Conservation (phyloP, 2,113 vertebrate genomes). For the Diphyllodes magnificus region DNA sequence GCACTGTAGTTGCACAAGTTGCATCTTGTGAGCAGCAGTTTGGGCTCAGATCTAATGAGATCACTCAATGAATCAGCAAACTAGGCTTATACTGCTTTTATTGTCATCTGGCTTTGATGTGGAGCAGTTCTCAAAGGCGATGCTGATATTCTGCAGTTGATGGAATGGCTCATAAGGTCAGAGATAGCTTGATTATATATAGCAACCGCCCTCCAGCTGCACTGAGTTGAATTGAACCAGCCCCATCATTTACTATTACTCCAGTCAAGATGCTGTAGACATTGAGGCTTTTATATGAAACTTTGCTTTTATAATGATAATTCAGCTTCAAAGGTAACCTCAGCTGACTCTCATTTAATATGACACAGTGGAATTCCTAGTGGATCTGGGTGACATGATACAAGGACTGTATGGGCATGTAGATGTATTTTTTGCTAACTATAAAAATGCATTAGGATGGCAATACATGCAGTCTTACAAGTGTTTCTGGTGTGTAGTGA, state of each 20-base stretch:
- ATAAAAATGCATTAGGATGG: background rate
- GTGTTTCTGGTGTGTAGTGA: background rate
- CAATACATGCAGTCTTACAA: background rate
- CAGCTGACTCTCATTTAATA: background rate
- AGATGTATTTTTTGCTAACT: background rate
- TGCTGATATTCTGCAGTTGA: background rate
- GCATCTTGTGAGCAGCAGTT: background rate
- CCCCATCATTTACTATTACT: background rate
- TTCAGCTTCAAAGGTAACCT: background rate
- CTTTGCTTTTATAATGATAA: conserved; percentile 8
- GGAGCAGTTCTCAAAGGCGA: background rate
- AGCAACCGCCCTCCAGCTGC: background rate
- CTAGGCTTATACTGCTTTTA: background rate
- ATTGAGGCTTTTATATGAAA: background rate
- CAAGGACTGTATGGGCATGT: background rate
- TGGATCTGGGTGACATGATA: background rate
- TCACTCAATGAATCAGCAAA: background rate
- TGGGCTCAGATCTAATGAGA: background rate
- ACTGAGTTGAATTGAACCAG: background rate
- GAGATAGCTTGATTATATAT: background rate
- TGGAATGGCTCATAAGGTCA: background rate
- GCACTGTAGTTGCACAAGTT: background rate
- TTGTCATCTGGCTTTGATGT: background rate
- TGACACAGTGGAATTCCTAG: background rate
- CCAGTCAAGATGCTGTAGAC: background rate